Conservation (phyloP, 2,113 vertebrate genomes). For the Microtus richardsoni region DNA sequence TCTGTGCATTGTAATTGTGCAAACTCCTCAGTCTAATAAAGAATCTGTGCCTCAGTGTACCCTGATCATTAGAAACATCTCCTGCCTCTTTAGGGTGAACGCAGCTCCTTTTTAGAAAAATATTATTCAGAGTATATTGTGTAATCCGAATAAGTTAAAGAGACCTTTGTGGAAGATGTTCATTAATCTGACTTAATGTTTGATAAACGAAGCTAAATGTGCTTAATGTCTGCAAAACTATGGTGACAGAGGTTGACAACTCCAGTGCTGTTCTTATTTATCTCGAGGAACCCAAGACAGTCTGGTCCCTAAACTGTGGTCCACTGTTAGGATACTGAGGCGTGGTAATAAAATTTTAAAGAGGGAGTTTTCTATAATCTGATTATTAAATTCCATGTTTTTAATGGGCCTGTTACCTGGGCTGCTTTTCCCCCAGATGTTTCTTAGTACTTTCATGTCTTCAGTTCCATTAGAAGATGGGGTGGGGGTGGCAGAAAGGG, state of each 20-base stretch:
- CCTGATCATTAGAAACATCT: background rate
- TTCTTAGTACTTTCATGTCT: background rate
- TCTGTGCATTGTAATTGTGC: no score
- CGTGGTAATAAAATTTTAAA: background rate
- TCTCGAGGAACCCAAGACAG: fast-evolving
- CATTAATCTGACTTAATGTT: background rate
- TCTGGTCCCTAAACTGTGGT: background rate
- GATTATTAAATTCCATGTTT: background rate
- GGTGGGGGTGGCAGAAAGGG: background rate
- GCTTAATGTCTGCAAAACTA: background rate
- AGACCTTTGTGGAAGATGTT: background rate
- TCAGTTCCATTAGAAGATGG: background rate
- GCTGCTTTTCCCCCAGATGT: background rate
- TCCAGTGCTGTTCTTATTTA: background rate
- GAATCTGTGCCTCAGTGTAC: background rate
- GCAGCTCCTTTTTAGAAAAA: background rate
- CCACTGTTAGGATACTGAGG: background rate
- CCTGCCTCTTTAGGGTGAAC: background rate
- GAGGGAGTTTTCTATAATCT: background rate
- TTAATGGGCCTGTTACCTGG: background rate
- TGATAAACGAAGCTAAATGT: background rate
- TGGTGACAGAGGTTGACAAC: background rate
- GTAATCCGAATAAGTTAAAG: background rate
- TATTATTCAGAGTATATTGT: background rate
- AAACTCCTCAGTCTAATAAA: background rate